These are phyloP conservation scores for Myotis findleyi DNA, from an alignment of 2,797 vertebrate genomes.

Conservation along the genomic window DNA sequence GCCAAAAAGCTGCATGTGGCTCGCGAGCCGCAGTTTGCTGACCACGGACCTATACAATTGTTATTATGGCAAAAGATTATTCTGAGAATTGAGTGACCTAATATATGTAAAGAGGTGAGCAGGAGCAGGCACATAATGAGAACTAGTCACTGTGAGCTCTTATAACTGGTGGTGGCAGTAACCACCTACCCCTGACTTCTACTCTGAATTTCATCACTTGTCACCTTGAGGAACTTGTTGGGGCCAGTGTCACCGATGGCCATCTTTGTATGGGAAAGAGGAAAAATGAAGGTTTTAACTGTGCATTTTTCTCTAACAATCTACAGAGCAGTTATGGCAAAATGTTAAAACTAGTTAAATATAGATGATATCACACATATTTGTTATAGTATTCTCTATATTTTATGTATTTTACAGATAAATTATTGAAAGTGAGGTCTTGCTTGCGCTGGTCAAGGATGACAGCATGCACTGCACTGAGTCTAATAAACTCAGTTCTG, in stretches of 20 bases:
- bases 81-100: neutral
- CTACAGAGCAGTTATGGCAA: neutral
- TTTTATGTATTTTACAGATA: neutral
- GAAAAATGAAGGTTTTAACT: neutral
- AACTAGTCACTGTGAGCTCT: neutral
- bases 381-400: neutral
- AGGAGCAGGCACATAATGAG: neutral
- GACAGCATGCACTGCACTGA: neutral
- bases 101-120: neutral
- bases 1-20: too few relatives aligned
- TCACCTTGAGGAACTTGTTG: neutral
- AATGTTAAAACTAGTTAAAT: conserved; percentile 23
- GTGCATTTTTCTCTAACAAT: neutral
- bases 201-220: neutral
- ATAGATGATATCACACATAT: neutral
- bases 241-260: neutral
- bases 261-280: neutral
- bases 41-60: neutral
- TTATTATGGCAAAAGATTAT: neutral
- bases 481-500: conserved; percentile 24
- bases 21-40: rapidly evolving
- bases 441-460: neutral
- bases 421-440: neutral
- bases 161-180: neutral
- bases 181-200: neutral